phyloP scores from a whole-genome alignment of 2,797 vertebrate genomes.

The Eulemur albifrons region DNA sequence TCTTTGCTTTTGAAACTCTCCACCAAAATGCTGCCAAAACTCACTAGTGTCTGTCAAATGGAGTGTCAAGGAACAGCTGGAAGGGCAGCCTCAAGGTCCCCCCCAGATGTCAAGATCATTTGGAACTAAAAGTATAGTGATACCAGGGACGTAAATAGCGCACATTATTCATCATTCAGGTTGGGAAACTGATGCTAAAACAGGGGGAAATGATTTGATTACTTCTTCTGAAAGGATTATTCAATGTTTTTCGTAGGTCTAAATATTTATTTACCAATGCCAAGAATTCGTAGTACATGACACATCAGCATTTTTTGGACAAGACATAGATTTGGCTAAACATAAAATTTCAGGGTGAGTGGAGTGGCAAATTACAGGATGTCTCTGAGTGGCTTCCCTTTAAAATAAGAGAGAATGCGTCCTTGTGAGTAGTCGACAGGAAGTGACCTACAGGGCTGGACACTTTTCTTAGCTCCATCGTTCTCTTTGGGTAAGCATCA shows the following conservation, averaged over 20 bases:
- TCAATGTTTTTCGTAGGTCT: background rate
- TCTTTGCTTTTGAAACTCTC: background rate
- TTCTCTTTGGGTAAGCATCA: constrained; percentile 48
- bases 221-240: background rate
- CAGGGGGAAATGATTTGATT: background rate
- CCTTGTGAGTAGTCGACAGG: background rate
- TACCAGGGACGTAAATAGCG: background rate
- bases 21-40: background rate
- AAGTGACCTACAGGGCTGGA: background rate
- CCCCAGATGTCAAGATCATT: background rate
- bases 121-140: background rate
- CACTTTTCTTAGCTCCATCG: background rate
- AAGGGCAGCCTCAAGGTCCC: background rate
- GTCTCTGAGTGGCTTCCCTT: background rate
- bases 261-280: constrained; percentile 59
- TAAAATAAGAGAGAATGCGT: background rate
- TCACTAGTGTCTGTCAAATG: background rate
- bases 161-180: background rate
- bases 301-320: background rate
- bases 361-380: background rate
- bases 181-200: background rate
- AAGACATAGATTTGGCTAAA: constrained; percentile 45
- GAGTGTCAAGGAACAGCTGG: background rate
- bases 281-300: constrained; percentile 27
- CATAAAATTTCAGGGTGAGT: background rate